Evolutionary conservation across 2,888 invertebrate species (phyloP).

Genomic region (Hypena proboscidalis): DNA sequence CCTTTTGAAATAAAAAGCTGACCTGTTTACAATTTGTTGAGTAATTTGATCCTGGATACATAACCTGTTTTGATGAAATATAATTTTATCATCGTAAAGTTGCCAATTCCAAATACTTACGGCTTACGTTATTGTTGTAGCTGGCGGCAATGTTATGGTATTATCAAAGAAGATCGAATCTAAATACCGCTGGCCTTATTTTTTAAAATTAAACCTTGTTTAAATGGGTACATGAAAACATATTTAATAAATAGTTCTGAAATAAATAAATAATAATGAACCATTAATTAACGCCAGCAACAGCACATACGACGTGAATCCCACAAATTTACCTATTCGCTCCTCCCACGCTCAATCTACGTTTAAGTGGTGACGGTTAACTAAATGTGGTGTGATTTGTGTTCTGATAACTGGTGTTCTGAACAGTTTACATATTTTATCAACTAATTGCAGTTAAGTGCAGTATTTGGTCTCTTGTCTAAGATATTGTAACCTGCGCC

Average conservation of each 20-base stretch:
- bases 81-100: slow-evolving; percentile 17
- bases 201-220: no score
- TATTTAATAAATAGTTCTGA: neutral
- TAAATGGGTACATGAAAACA: no score
- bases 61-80: slow-evolving; percentile 35
- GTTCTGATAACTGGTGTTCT: slow-evolving; percentile 14
- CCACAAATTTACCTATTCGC: slow-evolving; percentile 8
- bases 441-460: slow-evolving; percentile 61
- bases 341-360: slow-evolving; percentile 24
- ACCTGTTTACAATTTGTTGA: slow-evolving; percentile 23
- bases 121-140: slow-evolving; percentile 17
- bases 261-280: no score
- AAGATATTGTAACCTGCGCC: no score
- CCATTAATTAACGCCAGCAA: slow-evolving; percentile 16
- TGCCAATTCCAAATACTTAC: slow-evolving; percentile 14
- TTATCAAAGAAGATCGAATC: neutral
- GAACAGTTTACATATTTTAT: slow-evolving; percentile 30
- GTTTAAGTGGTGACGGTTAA: slow-evolving; percentile 11
- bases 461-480: slow-evolving; percentile 18
- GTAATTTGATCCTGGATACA: slow-evolving; percentile 25
- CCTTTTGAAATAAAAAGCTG: slow-evolving; percentile 18
- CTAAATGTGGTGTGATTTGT: slow-evolving; percentile 24
- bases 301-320: slow-evolving; percentile 15
- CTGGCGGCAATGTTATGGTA: slow-evolving; percentile 6
- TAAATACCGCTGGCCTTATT: no score